phyloP scores from a whole-genome alignment of 1,140 invertebrate genomes.

The Tetranychus urticae region DNA sequence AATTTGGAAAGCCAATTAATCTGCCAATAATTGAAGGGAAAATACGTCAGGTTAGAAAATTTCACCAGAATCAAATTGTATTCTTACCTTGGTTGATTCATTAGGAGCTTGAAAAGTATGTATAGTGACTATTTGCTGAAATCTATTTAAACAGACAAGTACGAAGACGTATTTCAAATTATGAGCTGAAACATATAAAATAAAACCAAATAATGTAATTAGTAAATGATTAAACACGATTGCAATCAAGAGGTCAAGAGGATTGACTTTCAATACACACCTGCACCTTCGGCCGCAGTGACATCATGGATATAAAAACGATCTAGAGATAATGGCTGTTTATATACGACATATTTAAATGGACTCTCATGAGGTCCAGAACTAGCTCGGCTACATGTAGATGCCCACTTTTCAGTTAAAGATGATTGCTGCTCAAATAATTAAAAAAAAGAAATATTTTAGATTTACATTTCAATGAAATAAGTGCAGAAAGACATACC shows the following conservation, averaged over 20 bases:
- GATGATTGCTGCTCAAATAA: conserved; percentile 23
- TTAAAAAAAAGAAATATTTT: not conserved
- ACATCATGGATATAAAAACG: conserved; percentile 39
- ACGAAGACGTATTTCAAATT: conserved; percentile 32
- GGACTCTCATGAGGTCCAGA: conserved; percentile 18
- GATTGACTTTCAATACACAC: conserved; percentile 12
- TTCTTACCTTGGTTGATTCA: conserved; percentile 28
- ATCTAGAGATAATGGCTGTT: conserved; percentile 39
- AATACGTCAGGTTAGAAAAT: not conserved
- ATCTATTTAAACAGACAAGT: conserved; percentile 31
- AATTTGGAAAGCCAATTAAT: conserved; percentile 26
- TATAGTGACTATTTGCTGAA: conserved; percentile 31
- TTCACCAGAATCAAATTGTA: not conserved
- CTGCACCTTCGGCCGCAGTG: conserved; percentile 26
- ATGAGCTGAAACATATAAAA: conserved; percentile 16
- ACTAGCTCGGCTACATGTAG: conserved; percentile 21
- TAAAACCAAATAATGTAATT: too few relatives aligned
- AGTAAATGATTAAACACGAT: too few relatives aligned
- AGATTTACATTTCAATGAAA: not conserved
- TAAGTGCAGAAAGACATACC: conserved; percentile 17
- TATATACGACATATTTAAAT: conserved; percentile 33
- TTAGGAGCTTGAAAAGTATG: conserved; percentile 30
- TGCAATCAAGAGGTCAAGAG: too few relatives aligned
- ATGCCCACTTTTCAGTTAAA: conserved; percentile 26
- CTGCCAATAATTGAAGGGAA: conserved; percentile 16